Evolutionary conservation across 2,888 invertebrate species (phyloP), one percentile per base, ranked within the genome.

Genomic region (Eugnorisma glareosa): DNA sequence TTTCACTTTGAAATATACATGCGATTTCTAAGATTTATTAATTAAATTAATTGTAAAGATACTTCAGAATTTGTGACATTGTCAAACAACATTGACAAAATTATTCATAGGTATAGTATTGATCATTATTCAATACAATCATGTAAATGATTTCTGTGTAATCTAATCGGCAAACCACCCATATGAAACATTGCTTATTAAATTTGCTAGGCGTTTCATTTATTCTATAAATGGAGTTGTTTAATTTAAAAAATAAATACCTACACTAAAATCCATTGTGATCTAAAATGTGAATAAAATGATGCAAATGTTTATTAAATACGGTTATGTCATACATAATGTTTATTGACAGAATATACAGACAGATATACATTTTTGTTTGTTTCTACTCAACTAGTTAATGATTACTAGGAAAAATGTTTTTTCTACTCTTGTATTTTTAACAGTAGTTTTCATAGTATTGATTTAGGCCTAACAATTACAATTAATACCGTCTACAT

Each of bases 271-370:
- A 48, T 24, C 18, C 7, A 35, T 24, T 64, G 10, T 31, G 28
- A 28, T 37, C 10, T 31, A 24, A 37, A 43, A 74, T 31, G 24
- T 28, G 28, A 15, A 40, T 73, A 1, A 10, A 3, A 18, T n/a
- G 13, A 31, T 21, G 54, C 40, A 54, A 21, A 43, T 1, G 2
- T 18, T 24, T 1, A 31, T 11, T 21, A 21, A 5, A 13, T 24
- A n/a, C 57, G 54, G 57, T 8, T 57, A 40, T 21, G 18, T n/a
- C 35, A 45, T 43, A 71, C 18, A 8, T 21, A 37, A 48, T 40
- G 5, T 59, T 67, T 77, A 28, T 67, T 68, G 24, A 57, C 63
- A 79, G 75, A 69, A 79, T 82, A 82, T 82, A 79, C 75, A 78
- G 35, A 77, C 1, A 69, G n/a, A 75, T 21, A 61, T 4, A n/a